Base-by-base conservation (phyloP, 2,888 invertebrate species). In the Drosophila cognata region DNA sequence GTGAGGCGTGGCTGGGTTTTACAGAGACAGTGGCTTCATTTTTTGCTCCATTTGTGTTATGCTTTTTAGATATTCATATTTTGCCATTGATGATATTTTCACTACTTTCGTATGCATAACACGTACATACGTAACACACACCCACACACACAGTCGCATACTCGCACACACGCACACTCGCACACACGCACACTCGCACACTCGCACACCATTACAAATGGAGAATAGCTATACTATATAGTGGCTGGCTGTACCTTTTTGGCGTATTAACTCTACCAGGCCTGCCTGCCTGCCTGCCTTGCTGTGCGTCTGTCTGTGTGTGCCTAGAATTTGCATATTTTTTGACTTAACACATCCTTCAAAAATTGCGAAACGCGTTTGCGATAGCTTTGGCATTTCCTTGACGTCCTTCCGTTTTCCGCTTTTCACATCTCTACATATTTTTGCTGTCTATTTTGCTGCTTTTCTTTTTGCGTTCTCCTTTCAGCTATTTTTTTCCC, bases 321-420 rank as follows among this genome's bases (percentile, higher is more conserved):
- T 65, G 57, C 61, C 63, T 76, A 53, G 74, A 88, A 88, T 88
- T 86, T 86, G 88, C 84, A 88, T 88, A 88, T 88, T 88, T 86
- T 86, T 86, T 86, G 86, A 88, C 87, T 88, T 88, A 88, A 88
- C 87, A 88, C 87, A 88, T 88, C 87, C 88, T 88, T 88, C 88
- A 88, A 88, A 88, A 88, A 88, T 88, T 84, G 87, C 82, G 77
- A 77, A 88, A 88, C 84, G 88, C 87, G 87, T 88, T 88, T 88
- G 81, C 87, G 86, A 88, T 87, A 88, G 84, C 87, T 88, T 88
- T 84, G 86, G 82, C 87, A 87, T 88, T 88, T 88, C 85, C 85
- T 87, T 86, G 87, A 76, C 87, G 82, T 87, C 87, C 80, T 85
- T 84, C 87, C 84, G 81, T 68, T 70, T 82, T 74, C 71, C 77